These are phyloP conservation scores for Conopomorpha cramerella DNA, from an alignment of 1,140 invertebrate genomes.

Conservation along the genomic window DNA sequence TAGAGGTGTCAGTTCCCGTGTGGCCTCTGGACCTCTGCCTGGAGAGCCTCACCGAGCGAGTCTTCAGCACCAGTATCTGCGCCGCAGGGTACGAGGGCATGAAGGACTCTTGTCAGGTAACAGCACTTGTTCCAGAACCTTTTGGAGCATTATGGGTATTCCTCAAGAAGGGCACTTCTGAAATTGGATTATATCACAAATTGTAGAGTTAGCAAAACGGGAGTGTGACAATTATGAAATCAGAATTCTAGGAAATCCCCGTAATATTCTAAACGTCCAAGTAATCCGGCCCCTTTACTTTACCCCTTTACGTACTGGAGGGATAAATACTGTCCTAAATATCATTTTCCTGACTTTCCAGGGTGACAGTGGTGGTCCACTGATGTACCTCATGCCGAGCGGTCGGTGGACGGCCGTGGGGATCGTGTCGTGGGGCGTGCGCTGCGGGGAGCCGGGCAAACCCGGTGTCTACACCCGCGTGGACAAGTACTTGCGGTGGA, in stretches of 20 bases:
- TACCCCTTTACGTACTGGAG: too few relatives aligned
- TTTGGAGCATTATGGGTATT: too few relatives aligned
- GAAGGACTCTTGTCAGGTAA: slow-evolving; percentile 80
- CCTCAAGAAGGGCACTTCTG: too few relatives aligned
- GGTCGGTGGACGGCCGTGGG: slow-evolving; percentile 79
- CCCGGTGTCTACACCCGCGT: slow-evolving; percentile 77
- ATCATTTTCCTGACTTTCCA: slow-evolving; percentile 40
- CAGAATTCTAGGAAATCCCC: too few relatives aligned
- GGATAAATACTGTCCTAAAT: too few relatives aligned
- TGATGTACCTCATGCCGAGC: slow-evolving; percentile 71
- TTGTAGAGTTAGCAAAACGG: too few relatives aligned
- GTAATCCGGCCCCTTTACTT: too few relatives aligned
- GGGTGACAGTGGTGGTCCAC: slow-evolving; percentile 85
- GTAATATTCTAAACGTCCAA: too few relatives aligned
- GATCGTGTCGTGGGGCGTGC: slow-evolving; percentile 79
- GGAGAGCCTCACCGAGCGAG: slow-evolving; percentile 59
- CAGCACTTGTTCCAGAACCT: too few relatives aligned
- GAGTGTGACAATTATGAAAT: too few relatives aligned
- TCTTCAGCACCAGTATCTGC: slow-evolving; percentile 69
- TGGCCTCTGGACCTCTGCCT: slow-evolving; percentile 76
- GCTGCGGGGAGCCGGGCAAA: slow-evolving; percentile 68
- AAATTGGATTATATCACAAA: too few relatives aligned
- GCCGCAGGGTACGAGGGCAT: slow-evolving; percentile 74
- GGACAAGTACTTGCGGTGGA: slow-evolving; percentile 74
- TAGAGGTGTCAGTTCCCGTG: slow-evolving; percentile 79